A percentile compares a stretch with the other conserved stretches of the same genome.
Conservation (phyloP, 92 coral and sea anemone genomes). For the Micromussa lordhowensis region DNA sequence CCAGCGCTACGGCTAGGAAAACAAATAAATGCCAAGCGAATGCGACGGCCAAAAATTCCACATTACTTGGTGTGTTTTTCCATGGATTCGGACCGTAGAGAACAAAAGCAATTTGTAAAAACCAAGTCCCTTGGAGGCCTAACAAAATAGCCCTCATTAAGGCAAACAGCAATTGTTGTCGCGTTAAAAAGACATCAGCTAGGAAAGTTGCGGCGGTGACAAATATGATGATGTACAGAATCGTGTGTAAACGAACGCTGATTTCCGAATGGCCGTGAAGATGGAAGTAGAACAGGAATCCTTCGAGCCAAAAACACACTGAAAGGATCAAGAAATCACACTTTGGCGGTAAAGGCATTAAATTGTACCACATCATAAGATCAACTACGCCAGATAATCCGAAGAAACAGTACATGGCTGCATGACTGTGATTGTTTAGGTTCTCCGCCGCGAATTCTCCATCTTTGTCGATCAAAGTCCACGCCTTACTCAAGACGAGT, state of each 20-base stretch:
- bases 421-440: constrained; percentile 79
- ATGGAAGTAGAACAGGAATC: constrained; percentile 79
- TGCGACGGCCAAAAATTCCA: constrained; percentile 73
- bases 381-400: constrained; percentile 86
- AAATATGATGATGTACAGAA: constrained; percentile 74
- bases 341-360: constrained; percentile 66
- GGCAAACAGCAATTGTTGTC: constrained; percentile 48
- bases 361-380: constrained; percentile 53
- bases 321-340: constrained; percentile 66
- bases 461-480: constrained; percentile 63
- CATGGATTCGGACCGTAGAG: constrained; percentile 79
- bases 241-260: constrained; percentile 79
- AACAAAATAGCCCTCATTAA: constrained; percentile 74
- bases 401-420: constrained; percentile 87
- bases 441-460: constrained; percentile 60
- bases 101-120: constrained; percentile 84
- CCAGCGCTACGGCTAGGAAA: constrained; percentile 34
- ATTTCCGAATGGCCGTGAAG: constrained; percentile 77
- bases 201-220: constrained; percentile 61
- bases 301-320: constrained; percentile 81
- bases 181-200: constrained; percentile 63
- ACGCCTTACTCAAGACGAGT: constrained; percentile 58
- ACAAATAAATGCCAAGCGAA: constrained; percentile 79
- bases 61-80: constrained; percentile 56
- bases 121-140: constrained; percentile 90